Evolutionary conservation across 2,888 invertebrate species (phyloP).

Genomic region (Invenusta paracnida): DNA sequence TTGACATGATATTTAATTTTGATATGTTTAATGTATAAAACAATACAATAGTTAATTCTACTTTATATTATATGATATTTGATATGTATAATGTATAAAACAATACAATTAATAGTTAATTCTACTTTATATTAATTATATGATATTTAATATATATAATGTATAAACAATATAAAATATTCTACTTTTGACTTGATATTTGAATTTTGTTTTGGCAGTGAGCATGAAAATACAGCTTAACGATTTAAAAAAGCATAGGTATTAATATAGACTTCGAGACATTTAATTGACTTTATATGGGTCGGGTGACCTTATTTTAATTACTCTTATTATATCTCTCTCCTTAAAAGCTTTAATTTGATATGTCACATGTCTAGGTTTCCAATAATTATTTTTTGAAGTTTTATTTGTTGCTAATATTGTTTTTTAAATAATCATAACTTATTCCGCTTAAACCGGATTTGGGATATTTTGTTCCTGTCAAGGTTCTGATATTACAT

Average conservation of each 20-base stretch:
- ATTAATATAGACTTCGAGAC: not conserved
- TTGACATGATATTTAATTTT: not conserved
- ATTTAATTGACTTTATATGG: not conserved
- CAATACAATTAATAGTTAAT: too few species aligned
- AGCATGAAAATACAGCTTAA: not conserved
- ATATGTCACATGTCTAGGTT: not conserved
- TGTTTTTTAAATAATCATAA: not conserved
- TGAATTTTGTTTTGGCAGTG: not conserved
- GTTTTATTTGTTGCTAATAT: not conserved
- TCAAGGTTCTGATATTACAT: not conserved
- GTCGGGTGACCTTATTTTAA: not conserved
- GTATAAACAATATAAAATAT: not conserved
- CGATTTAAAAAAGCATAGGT: not conserved
- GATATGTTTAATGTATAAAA: not conserved
- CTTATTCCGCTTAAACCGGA: not conserved
- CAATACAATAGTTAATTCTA: too few species aligned
- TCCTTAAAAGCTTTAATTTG: not conserved
- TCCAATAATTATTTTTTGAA: not conserved
- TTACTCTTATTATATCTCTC: not conserved
- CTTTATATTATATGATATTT: too few species aligned
- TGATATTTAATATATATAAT: not conserved
- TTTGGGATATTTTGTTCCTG: not conserved
- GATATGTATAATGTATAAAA: too few species aligned
- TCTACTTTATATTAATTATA: too few species aligned
- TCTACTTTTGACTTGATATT: not conserved